Evolutionary conservation across 2,113 vertebrate species (phyloP).

Genomic region (Microtus ochrogaster): DNA sequence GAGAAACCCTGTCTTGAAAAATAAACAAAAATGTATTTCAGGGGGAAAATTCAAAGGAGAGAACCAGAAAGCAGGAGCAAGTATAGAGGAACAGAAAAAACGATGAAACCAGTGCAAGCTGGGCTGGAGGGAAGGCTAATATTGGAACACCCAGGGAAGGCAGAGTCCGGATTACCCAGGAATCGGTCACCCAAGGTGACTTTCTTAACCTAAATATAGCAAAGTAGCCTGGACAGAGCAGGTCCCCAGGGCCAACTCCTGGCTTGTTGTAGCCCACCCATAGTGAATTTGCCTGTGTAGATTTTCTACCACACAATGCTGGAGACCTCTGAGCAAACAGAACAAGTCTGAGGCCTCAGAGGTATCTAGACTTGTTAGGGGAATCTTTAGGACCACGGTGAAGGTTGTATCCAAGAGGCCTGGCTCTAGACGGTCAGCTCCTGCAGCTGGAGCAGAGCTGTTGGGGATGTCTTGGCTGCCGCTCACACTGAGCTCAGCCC

Average conservation of each 20-base stretch:
- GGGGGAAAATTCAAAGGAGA: background rate
- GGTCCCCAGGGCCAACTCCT: background rate
- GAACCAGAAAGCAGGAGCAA: background rate
- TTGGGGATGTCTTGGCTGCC: constrained; percentile 65
- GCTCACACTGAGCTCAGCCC: constrained; percentile 75
- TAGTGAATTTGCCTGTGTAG: background rate
- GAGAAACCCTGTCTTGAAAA: background rate
- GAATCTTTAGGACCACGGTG: background rate
- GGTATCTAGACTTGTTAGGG: constrained; percentile 5
- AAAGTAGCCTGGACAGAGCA: background rate
- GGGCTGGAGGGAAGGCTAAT: background rate
- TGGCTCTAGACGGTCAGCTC: constrained; percentile 48
- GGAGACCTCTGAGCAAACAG: background rate
- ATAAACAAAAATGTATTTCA: background rate
- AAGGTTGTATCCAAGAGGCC: background rate
- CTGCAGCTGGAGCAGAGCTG: constrained; percentile 2
- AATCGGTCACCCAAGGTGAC: constrained; percentile 32
- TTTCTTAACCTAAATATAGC: constrained; percentile 48
- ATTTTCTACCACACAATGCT: constrained; percentile 34
- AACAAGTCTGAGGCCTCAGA: background rate
- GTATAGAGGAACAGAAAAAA: background rate
- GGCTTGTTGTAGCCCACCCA: background rate
- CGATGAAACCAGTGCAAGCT: background rate
- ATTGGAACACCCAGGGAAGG: background rate
- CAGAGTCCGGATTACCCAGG: background rate